Percentiles rank a stretch among this genome's conserved stretches.
Conservation (phyloP, 2,797 vertebrate species). For the Acrossocheilus fasciatus region DNA sequence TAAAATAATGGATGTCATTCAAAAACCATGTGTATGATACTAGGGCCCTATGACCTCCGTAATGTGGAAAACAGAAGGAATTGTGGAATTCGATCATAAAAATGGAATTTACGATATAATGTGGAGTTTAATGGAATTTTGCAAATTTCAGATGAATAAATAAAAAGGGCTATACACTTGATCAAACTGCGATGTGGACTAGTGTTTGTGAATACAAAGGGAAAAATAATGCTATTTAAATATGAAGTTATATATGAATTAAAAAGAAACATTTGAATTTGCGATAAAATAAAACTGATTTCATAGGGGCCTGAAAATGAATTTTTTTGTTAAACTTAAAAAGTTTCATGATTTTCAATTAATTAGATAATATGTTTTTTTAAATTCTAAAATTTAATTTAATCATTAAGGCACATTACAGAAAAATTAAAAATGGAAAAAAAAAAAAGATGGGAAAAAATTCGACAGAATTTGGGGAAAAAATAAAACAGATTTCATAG, state of each 20-base stretch:
- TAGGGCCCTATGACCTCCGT: not conserved
- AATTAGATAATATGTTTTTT: not conserved
- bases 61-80: not conserved
- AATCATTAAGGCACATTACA: not conserved
- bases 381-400: not conserved
- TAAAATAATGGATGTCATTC: not conserved
- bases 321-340: too few relatives aligned
- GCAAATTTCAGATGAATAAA: not conserved
- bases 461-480: fast-evolving
- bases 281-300: not conserved
- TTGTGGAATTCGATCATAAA: not conserved
- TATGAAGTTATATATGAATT: not conserved
- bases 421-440: not conserved
- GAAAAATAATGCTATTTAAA: not conserved
- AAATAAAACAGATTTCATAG: not conserved
- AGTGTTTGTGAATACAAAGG: not conserved
- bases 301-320: too few relatives aligned
- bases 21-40: not conserved
- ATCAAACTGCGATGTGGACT: not conserved
- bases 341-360: not conserved
- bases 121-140: not conserved
- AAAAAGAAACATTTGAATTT: not conserved
- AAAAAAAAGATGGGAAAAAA: not conserved
- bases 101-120: not conserved
- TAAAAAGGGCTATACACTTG: not conserved